Evolutionary conservation across 2,888 invertebrate genomes (phyloP), one percentile per base, ranked within the genome.

Genomic region (Cyaniris semiargus): DNA sequence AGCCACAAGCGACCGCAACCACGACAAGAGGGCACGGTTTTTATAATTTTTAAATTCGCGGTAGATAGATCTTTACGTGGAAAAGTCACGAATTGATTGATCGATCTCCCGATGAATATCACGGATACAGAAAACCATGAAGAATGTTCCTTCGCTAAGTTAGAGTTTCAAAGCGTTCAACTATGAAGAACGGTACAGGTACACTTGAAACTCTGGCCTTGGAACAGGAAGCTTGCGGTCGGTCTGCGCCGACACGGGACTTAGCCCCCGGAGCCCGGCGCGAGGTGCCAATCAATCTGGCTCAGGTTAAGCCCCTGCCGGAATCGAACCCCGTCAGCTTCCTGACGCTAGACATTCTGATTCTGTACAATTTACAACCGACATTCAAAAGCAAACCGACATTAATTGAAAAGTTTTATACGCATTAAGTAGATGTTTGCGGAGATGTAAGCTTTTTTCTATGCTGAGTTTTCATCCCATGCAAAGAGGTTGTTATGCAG

Each of bases 401-500:
- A 44, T 44, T 23, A 23, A 74, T 74, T 53, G 48, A 48, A 48
- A 6, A 74, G 38, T 72, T 38, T 72, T n/a, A 72, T 72, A 60
- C 4, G 23, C 21, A 15, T 44, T 23, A 44, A 21, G 15, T 13
- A 15, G 74, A 18, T 53, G 8, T 15, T 74, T 74, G 44, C 1
- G 7, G 18, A 74, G 27, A 72, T 44, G 10, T 44, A 13, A 10
- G 48, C 1, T 38, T 7, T 21, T 23, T 23, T 10, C 23, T 60
- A 3, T 60, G 5, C 21, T 7, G n/a, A 44, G 44, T 10, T 44
- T 38, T 44, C 3, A 13, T 10, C 38, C 38, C 8, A 10, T 3
- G 2, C 44, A 3, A 44, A 2, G 10, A 44, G 44, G 2, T 44
- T 44, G 44, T 44, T 13, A 38, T 38, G 38, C 38, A 38, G 38